Percentiles rank a stretch among this genome's conserved stretches.
These are phyloP conservation scores for Chiloscyllium plagiosum DNA, from an alignment of 2,113 vertebrate genomes.

Conservation along the genomic window DNA sequence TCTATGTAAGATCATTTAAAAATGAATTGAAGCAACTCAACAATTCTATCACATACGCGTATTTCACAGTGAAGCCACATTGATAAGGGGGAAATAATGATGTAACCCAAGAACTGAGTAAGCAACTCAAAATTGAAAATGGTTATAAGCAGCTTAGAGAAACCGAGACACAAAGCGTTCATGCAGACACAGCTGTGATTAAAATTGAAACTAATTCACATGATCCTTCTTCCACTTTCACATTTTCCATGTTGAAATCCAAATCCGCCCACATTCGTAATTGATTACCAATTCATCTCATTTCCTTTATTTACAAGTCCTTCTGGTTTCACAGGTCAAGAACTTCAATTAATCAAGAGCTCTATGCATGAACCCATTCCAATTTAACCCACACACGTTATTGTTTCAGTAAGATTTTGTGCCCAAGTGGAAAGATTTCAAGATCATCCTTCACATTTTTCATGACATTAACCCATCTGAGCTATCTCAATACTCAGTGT, in stretches of 20 bases:
- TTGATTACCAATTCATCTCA: neutral
- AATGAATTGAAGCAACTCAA: neutral
- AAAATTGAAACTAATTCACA: neutral
- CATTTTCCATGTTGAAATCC: neutral
- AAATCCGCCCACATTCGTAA: neutral
- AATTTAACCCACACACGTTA: neutral
- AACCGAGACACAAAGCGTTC: neutral
- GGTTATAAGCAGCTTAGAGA: neutral
- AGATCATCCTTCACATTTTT: neutral
- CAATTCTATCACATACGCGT: neutral
- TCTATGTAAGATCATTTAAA: neutral
- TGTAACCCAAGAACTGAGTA: neutral
- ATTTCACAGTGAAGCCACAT: neutral
- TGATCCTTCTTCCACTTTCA: neutral
- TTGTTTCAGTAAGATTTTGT: neutral
- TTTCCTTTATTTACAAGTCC: neutral
- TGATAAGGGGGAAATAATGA: neutral
- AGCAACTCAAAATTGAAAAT: neutral
- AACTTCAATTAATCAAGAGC: neutral
- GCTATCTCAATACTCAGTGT: neutral
- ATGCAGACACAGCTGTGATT: neutral
- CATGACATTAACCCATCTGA: neutral
- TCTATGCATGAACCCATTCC: neutral
- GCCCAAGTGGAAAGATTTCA: neutral
- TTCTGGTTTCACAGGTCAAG: neutral